Evolutionary conservation across 2,113 vertebrate species (phyloP).

Genomic region (Ceyx melanurus): DNA sequence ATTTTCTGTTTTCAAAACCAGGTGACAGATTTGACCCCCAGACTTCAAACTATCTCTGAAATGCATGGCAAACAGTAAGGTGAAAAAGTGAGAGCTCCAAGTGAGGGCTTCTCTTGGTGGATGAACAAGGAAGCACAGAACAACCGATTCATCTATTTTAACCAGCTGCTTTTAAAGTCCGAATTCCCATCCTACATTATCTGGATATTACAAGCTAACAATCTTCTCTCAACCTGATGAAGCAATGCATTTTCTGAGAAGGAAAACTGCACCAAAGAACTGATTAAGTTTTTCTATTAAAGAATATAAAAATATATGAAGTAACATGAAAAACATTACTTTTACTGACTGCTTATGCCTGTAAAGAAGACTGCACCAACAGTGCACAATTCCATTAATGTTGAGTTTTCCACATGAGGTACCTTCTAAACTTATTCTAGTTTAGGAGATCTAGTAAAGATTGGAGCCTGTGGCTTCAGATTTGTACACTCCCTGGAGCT

Average conservation of each 20-base stretch:
- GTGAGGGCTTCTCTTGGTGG: background rate
- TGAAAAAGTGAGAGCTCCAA: background rate
- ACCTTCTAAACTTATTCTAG: background rate
- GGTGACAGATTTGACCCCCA: rapidly evolving
- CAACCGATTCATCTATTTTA: background rate
- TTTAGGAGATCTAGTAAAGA: background rate
- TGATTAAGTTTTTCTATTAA: background rate
- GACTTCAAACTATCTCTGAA: background rate
- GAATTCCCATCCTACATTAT: background rate
- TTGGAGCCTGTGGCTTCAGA: background rate
- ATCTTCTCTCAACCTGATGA: background rate
- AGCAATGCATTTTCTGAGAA: background rate
- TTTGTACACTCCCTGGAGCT: background rate
- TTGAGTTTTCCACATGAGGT: background rate
- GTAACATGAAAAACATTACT: background rate
- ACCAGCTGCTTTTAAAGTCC: background rate
- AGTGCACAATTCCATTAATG: background rate
- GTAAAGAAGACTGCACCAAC: background rate
- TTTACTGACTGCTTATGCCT: background rate
- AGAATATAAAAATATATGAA: background rate
- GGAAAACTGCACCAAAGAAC: background rate
- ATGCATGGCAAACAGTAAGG: background rate
- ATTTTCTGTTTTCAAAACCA: background rate
- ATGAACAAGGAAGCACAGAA: background rate
- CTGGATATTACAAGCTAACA: background rate